phyloP scores from a whole-genome alignment of 2,797 vertebrate genomes.

The Monodelphis domestica region DNA sequence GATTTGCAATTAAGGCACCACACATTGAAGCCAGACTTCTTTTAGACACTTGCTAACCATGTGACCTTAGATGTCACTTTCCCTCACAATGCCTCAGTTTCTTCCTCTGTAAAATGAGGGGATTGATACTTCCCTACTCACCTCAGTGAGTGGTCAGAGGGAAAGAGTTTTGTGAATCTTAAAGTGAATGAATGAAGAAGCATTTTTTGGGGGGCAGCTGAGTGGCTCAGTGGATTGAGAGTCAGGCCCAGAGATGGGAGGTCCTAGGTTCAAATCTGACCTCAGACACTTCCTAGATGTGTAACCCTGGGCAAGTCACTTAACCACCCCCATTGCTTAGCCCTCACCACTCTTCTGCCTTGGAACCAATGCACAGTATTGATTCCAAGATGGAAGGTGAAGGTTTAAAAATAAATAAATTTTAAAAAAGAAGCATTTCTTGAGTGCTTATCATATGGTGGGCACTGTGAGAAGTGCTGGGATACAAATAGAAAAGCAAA shows the following conservation, averaged over 20 bases:
- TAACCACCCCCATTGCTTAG: too few relatives aligned
- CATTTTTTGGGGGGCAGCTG: not conserved
- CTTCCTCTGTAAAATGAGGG: conserved; percentile 45
- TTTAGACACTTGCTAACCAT: conserved; percentile 18
- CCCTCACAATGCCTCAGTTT: conserved; percentile 18
- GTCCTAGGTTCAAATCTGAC: too few relatives aligned
- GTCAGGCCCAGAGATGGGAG: too few relatives aligned
- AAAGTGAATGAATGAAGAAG: not conserved
- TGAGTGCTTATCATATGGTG: not conserved
- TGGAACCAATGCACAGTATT: too few relatives aligned
- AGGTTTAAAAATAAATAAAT: too few relatives aligned
- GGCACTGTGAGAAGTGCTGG: too few relatives aligned
- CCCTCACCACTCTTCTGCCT: too few relatives aligned
- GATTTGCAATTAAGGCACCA: not conserved
- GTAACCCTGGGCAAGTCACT: too few relatives aligned
- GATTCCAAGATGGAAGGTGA: too few relatives aligned
- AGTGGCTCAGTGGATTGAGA: too few relatives aligned
- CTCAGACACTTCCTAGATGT: too few relatives aligned
- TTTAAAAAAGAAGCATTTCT: not conserved
- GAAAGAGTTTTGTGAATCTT: not conserved
- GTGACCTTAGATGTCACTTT: conserved; percentile 1
- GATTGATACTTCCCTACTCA: not conserved
- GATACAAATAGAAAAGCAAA: too few relatives aligned
- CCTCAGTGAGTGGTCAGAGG: not conserved
- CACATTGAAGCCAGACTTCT: not conserved